Conservation (phyloP, 2,797 vertebrate genomes). For the Esox masquinongy region DNA sequence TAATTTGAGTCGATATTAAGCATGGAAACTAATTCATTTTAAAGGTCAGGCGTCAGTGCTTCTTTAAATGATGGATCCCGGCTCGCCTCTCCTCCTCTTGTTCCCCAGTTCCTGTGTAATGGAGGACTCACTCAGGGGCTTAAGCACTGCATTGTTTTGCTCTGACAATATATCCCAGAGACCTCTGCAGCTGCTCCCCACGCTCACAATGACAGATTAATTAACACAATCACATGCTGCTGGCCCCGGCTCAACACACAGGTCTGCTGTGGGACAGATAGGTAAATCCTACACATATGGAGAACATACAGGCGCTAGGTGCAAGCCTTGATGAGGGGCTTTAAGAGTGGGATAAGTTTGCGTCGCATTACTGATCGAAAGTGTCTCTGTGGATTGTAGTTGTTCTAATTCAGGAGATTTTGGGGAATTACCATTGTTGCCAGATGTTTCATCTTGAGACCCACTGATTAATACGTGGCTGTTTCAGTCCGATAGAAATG, state of each 20-base stretch:
- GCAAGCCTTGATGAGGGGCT: constrained; percentile 71
- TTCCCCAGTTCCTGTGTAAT: constrained; percentile 88
- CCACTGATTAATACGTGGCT: constrained; percentile 78
- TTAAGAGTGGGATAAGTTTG: constrained; percentile 75
- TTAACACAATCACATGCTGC: constrained; percentile 96
- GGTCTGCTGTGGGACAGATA: constrained; percentile 96
- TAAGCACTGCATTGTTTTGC: constrained; percentile 94
- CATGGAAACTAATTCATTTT: constrained; percentile 89
- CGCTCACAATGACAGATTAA: constrained; percentile 99
- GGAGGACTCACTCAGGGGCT: constrained; percentile 93
- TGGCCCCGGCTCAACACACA: constrained; percentile 95
- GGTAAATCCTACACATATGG: constrained; percentile 96
- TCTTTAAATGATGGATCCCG: constrained; percentile 89
- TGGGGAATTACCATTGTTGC: constrained; percentile 66
- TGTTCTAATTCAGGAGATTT: neutral
- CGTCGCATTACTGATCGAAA: constrained; percentile 65
- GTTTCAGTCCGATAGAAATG: constrained; percentile 76
- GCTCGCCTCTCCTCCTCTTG: constrained; percentile 41
- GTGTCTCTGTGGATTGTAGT: constrained; percentile 46
- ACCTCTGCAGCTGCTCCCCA: constrained; percentile 95
- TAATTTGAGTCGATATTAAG: constrained; percentile 94
- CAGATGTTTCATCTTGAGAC: constrained; percentile 78
- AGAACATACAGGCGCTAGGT: constrained; percentile 64
- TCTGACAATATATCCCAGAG: constrained; percentile 95
- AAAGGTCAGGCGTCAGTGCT: constrained; percentile 96